Evolutionary conservation across 2,888 invertebrate genomes (phyloP).

Genomic region (Catocala sponsa): DNA sequence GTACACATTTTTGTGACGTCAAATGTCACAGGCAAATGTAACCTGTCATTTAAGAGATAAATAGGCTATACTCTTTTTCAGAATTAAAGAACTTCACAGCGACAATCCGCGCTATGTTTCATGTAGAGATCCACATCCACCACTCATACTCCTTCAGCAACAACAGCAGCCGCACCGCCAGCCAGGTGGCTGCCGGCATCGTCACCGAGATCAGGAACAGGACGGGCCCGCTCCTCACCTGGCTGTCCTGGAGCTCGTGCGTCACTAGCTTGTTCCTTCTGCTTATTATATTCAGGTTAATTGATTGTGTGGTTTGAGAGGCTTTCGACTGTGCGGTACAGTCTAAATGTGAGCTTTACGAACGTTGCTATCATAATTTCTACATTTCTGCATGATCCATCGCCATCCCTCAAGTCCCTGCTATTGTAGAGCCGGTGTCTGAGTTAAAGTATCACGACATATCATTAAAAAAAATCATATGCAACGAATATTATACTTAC

Average conservation of each 20-base stretch:
- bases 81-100: slow-evolving; percentile 66
- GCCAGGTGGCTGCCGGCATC: slow-evolving; percentile 88
- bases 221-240: slow-evolving; percentile 87
- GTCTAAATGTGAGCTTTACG: too few relatives aligned
- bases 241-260: slow-evolving; percentile 90
- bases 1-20: too few relatives aligned
- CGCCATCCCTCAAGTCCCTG: too few relatives aligned
- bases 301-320: neutral
- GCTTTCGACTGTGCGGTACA: too few relatives aligned
- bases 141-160: slow-evolving; percentile 70
- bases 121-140: slow-evolving; percentile 63
- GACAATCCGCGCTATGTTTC: slow-evolving; percentile 63
- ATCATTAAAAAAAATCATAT: too few relatives aligned
- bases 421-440: too few relatives aligned
- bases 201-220: slow-evolving; percentile 89
- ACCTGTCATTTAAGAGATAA: too few relatives aligned
- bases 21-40: too few relatives aligned
- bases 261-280: slow-evolving; percentile 89
- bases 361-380: too few relatives aligned
- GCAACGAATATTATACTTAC: too few relatives aligned
- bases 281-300: slow-evolving; percentile 89
- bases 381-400: too few relatives aligned
- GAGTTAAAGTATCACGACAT: too few relatives aligned
- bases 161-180: slow-evolving; percentile 65
- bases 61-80: slow-evolving; percentile 42